A percentile compares a stretch with the other conserved stretches of the same genome.
These are phyloP conservation scores for Amphibalanus amphitrite DNA, from an alignment of 1,140 invertebrate genomes.

Conservation along the genomic window DNA sequence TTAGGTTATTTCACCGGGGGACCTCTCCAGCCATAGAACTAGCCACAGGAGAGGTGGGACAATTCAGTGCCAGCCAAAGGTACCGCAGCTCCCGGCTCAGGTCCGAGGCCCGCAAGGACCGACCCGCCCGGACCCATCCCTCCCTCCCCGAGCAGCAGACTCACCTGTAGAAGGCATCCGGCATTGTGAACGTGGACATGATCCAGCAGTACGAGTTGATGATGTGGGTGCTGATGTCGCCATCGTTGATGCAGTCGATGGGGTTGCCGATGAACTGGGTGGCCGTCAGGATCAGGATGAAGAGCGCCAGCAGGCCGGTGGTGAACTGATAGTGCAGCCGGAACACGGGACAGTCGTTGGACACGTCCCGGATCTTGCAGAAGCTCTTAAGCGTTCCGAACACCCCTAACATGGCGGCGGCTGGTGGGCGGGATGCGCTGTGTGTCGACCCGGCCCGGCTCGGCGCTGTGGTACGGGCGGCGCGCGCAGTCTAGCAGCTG, in stretches of 20 bases:
- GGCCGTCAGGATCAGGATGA: slow-evolving; percentile 74
- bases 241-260: slow-evolving; percentile 64
- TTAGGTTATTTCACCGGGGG: too few relatives aligned
- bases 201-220: slow-evolving; percentile 87
- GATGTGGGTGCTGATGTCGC: slow-evolving; percentile 49
- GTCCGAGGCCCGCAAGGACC: too few relatives aligned
- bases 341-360: slow-evolving; percentile 69
- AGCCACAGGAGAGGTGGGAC: too few relatives aligned
- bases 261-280: slow-evolving; percentile 82
- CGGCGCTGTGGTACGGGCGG: too few relatives aligned
- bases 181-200: slow-evolving; percentile 72
- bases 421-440: neutral
- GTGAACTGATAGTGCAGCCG: slow-evolving; percentile 80
- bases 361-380: slow-evolving; percentile 63
- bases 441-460: too few relatives aligned
- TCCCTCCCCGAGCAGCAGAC: slow-evolving; percentile 4
- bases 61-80: too few relatives aligned
- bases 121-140: too few relatives aligned
- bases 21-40: too few relatives aligned
- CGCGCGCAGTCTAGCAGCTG: too few relatives aligned
- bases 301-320: slow-evolving; percentile 60
- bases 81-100: too few relatives aligned
- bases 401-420: slow-evolving; percentile 58
- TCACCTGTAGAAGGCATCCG: slow-evolving; percentile 32
- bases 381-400: slow-evolving; percentile 57